Evolutionary conservation across 2,113 vertebrate genomes (phyloP).

Genomic region (Coptodon bakossiorum): DNA sequence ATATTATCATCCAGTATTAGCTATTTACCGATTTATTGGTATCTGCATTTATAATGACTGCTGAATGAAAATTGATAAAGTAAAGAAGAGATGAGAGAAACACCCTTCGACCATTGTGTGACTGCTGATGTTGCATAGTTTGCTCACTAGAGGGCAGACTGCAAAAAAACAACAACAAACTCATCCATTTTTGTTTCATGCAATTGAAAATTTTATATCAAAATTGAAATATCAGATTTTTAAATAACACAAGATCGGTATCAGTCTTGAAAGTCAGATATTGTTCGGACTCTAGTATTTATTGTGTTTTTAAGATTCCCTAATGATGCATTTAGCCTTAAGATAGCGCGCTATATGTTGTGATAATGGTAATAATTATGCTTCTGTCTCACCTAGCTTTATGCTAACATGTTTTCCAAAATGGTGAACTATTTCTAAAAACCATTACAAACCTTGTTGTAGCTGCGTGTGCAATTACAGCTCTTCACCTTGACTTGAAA

Average conservation of each 20-base stretch:
- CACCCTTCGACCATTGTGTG: not conserved
- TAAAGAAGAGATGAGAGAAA: not conserved
- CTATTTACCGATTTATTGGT: not conserved
- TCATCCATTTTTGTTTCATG: not conserved
- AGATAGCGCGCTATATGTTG: not conserved
- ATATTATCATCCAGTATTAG: not conserved
- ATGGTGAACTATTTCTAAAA: not conserved
- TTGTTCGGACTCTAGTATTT: not conserved
- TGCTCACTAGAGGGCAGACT: not conserved
- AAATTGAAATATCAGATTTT: not conserved
- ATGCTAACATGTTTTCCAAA: not conserved
- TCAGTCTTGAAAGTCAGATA: not conserved
- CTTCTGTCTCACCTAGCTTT: not conserved
- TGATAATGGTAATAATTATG: not conserved
- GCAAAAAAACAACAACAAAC: not conserved
- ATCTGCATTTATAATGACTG: not conserved
- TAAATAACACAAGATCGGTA: not conserved
- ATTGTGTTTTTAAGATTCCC: not conserved
- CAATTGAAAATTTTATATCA: not conserved
- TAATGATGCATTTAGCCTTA: not conserved
- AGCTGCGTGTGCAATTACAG: not conserved
- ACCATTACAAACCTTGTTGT: not conserved
- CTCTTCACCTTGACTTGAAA: not conserved
- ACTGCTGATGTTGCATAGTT: not conserved
- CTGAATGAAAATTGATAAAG: not conserved